These are phyloP conservation scores for Drosophila demipolita DNA, from an alignment of 2,888 invertebrate genomes.

Conservation along the genomic window DNA sequence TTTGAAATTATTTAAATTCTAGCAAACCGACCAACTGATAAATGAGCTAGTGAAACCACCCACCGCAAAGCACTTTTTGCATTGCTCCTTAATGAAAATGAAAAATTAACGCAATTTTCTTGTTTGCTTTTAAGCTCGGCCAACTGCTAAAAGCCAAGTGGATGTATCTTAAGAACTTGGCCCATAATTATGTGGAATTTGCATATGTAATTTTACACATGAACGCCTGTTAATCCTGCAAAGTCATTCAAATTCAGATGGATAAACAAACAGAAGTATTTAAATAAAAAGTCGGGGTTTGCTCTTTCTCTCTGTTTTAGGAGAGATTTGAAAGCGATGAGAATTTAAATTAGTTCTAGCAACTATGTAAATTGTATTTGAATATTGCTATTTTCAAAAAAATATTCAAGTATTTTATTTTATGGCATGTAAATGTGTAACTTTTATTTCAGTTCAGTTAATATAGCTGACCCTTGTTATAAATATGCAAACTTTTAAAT, in stretches of 20 bases:
- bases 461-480: not conserved
- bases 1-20: constrained; percentile 70
- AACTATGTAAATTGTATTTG: not conserved
- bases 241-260: constrained; percentile 13
- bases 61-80: constrained; percentile 12
- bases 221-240: constrained; percentile 25
- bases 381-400: not conserved
- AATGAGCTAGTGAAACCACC: constrained; percentile 57
- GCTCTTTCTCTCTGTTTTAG: no score
- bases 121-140: constrained; percentile 48
- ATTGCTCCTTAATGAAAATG: constrained; percentile 26
- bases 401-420: not conserved
- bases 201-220: constrained; percentile 64
- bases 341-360: not conserved
- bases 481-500: not conserved
- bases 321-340: not conserved
- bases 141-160: constrained; percentile 12
- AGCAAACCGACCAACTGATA: constrained; percentile 56
- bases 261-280: not conserved
- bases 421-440: not conserved
- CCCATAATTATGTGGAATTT: constrained; percentile 66
- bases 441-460: not conserved
- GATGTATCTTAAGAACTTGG: constrained; percentile 12
- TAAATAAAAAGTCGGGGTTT: no score
- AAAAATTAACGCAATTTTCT: constrained; percentile 60